Conservation (phyloP, 2,888 invertebrate species). For the Acanthoscelides obtectus region DNA sequence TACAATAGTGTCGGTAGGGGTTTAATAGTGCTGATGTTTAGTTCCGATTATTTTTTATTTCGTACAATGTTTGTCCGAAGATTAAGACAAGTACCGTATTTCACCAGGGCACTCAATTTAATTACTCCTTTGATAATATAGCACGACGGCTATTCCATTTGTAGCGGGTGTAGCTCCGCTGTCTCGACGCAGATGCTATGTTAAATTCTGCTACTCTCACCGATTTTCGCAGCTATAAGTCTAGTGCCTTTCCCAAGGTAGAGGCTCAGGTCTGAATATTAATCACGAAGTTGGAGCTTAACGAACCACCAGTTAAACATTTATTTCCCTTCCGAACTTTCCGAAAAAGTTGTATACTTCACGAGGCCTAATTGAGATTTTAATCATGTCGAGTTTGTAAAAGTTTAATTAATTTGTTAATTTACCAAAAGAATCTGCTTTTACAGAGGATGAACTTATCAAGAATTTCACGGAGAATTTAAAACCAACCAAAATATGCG, state of each 20-base stretch:
- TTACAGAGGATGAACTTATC: background rate
- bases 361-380: background rate
- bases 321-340: background rate
- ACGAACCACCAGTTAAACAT: background rate
- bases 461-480: background rate
- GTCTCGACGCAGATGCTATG: background rate
- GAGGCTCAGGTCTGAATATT: background rate
- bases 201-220: background rate
- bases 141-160: too few species aligned
- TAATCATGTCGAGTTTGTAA: background rate
- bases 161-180: too few species aligned
- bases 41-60: too few species aligned
- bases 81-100: too few species aligned
- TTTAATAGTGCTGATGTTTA: too few species aligned
- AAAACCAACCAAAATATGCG: too few species aligned
- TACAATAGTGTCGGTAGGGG: too few species aligned
- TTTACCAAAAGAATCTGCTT: background rate
- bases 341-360: background rate
- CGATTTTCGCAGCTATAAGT: background rate
- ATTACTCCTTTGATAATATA: too few species aligned
- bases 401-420: conserved; percentile 3
- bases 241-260: background rate
- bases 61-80: too few species aligned
- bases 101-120: too few species aligned
- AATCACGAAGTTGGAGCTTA: background rate